Conservation (phyloP, 2,113 vertebrate species). For the Semnopithecus entellus region DNA sequence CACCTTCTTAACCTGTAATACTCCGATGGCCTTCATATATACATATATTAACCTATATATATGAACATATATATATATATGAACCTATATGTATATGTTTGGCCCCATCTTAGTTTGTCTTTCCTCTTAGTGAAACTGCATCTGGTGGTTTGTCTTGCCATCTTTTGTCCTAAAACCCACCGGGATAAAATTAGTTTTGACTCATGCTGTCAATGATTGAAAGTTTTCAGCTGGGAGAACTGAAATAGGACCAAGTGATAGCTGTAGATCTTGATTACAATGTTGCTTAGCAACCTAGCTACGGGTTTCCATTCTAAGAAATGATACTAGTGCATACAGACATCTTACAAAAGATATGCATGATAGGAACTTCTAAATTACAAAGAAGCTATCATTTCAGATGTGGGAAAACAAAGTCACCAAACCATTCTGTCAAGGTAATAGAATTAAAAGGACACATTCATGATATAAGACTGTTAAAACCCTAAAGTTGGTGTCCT, state of each 20-base stretch:
- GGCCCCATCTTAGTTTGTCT: background rate
- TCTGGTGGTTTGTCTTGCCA: background rate
- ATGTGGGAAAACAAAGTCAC: background rate
- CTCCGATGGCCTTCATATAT: background rate
- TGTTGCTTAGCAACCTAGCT: conserved; percentile 37
- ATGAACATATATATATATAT: too few species aligned
- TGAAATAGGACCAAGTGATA: background rate
- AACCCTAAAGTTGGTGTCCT: background rate
- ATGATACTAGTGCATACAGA: background rate
- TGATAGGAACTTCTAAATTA: background rate
- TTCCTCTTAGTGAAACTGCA: background rate
- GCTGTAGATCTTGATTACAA: background rate
- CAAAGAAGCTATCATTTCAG: background rate
- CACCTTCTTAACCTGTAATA: background rate
- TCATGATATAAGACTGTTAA: background rate
- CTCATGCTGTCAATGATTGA: background rate
- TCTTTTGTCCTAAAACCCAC: background rate
- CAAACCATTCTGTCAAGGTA: background rate
- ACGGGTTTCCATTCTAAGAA: conserved; percentile 15
- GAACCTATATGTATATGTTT: too few species aligned
- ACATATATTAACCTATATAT: too few species aligned
- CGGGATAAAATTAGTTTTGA: conserved; percentile 27
- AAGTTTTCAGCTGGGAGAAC: conserved; percentile 29
- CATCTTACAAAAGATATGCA: background rate
- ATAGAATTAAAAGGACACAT: background rate